Base-by-base conservation (phyloP, 2,888 invertebrate genomes). In the Sicus ferrugineus region DNA sequence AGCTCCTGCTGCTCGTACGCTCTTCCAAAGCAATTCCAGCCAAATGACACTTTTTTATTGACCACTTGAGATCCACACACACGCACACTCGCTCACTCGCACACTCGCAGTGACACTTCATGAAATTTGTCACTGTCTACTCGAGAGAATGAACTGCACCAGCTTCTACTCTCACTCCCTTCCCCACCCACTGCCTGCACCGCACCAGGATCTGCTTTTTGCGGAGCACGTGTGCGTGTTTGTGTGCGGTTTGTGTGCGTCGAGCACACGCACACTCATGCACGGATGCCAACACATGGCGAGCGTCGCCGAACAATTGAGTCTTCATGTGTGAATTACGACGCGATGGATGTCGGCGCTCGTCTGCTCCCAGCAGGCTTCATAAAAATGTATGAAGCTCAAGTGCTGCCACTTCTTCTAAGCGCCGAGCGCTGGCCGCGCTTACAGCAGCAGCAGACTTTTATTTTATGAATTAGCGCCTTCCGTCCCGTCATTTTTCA, bases 31-130 rank as follows among this genome's bases (percentile, higher is more conserved):
- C 70, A 75, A 73, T 76, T 75, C 70, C 70, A 65, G 58, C 48
- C 70, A 74, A 70, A 73, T 75, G 72, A 74, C 73, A 71, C 68
- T 68, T 69, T 72, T 74, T 74, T 76, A 76, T 75, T 75, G 76
- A 76, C 73, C 75, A 74, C 74, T 76, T 75, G 74, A 75, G 73
- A 75, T 73, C 75, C 42, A n/a, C 42, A 19, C 26, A 42, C 42
- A 42, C 66, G 46, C 42, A 66, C 46, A 19, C 52, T 19, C 21
- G 26, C 42, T 38, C 52, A 54, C 26, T 31, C 38, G 54, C 38
- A 48, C 58, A 66, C 19, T 52, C 54, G 46, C 38, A 46, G 59
- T 59, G 56, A 34, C 68, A 68, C 68, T 68, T 68, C 68, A 68
- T 68, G 62, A 68, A 62, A 68, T 68, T 68, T 68, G 68, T 68